Percentiles rank a stretch among this genome's conserved stretches.
These are phyloP conservation scores for Poecilia gillii DNA, from an alignment of 2,797 vertebrate genomes.

Conservation along the genomic window DNA sequence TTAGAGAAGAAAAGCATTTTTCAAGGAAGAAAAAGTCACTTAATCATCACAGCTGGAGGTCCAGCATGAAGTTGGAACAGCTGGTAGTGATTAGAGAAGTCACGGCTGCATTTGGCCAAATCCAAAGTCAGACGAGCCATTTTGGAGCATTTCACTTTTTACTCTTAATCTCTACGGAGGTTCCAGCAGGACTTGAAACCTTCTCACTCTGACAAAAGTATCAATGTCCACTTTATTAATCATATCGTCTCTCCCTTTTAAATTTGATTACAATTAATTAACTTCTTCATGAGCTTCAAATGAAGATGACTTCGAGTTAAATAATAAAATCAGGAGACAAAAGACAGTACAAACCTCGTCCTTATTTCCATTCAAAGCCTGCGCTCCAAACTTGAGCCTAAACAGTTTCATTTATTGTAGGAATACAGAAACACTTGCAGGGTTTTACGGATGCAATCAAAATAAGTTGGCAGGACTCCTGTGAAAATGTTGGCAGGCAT, in stretches of 20 bases:
- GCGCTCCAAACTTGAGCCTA: not conserved
- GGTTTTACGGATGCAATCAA: not conserved
- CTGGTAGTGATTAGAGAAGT: not conserved
- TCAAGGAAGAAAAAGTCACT: not conserved
- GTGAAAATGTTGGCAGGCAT: not conserved
- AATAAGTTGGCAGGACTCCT: conserved; percentile 8
- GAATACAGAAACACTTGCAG: not conserved
- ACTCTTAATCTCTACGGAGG: not conserved
- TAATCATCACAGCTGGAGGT: not conserved
- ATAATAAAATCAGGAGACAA: not conserved
- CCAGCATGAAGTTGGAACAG: not conserved
- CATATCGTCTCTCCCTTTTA: not conserved
- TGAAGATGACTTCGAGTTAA: not conserved
- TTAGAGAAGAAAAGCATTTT: not conserved
- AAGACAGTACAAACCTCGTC: not conserved
- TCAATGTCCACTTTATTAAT: not conserved
- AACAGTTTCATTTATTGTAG: not conserved
- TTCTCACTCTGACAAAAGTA: not conserved
- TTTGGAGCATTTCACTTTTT: not conserved
- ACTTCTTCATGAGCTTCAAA: not conserved
- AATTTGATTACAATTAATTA: not conserved
- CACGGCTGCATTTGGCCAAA: not conserved
- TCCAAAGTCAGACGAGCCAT: not conserved
- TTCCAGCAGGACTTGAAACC: not conserved
- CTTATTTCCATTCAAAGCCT: not conserved